Conservation (phyloP, 1,140 invertebrate species). For the Plodia interpunctella region DNA sequence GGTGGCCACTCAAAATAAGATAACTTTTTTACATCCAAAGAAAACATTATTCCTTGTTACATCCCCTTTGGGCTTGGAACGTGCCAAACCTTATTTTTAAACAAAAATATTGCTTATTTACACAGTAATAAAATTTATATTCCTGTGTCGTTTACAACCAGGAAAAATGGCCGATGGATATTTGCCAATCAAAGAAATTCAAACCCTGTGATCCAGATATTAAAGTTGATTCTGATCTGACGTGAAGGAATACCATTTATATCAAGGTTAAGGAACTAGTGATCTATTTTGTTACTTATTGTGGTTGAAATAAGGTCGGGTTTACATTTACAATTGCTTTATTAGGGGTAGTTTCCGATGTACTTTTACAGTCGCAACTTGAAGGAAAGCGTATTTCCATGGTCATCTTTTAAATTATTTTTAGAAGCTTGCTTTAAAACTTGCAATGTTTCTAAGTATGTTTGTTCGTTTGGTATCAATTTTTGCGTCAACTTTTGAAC, state of each 20-base stretch:
- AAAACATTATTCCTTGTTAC: neutral
- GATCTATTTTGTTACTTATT: neutral
- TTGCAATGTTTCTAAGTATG: too few species aligned
- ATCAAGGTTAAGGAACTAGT: conserved; percentile 6
- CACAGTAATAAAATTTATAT: neutral
- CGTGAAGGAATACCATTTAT: conserved; percentile 7
- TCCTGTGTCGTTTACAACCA: neutral
- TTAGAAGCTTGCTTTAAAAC: too few species aligned
- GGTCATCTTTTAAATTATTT: conserved; percentile 13
- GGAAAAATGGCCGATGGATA: conserved; percentile 2
- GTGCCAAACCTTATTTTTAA: neutral
- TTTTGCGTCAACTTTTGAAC: too few species aligned
- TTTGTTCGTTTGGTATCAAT: too few species aligned
- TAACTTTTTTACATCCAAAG: neutral
- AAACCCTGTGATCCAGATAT: neutral
- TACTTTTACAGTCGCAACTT: conserved; percentile 38
- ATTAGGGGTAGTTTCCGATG: conserved; percentile 35
- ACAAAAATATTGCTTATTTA: conserved; percentile 1
- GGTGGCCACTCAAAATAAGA: neutral
- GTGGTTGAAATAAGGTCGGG: conserved; percentile 17
- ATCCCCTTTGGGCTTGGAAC: neutral
- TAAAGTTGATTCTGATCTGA: neutral
- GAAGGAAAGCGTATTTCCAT: conserved; percentile 36
- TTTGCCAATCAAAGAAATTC: neutral
- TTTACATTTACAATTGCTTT: conserved; percentile 30